phyloP scores from a whole-genome alignment of 2,888 invertebrate genomes.

The Caenorhabditis becei region DNA sequence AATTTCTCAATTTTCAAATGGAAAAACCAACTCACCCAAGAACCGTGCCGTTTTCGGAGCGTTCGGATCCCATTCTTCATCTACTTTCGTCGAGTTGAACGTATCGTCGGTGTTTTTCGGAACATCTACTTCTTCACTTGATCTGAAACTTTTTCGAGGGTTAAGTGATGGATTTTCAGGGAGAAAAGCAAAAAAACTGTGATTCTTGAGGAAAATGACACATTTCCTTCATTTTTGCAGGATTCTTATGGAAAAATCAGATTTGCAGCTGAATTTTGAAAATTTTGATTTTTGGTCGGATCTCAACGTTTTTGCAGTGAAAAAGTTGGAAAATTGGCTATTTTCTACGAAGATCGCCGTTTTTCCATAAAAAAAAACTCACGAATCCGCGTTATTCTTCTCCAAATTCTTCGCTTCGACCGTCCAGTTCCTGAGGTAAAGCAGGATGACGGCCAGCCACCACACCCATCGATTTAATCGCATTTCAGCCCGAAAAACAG shows the following conservation, averaged over 20 bases:
- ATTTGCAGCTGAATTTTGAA: too few species aligned
- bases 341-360: too few species aligned
- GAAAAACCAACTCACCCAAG: neutral
- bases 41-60: neutral
- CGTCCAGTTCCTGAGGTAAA: conserved; percentile 40
- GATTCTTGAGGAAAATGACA: too few species aligned
- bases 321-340: too few species aligned
- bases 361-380: conserved; percentile 26
- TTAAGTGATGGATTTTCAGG: too few species aligned
- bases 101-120: neutral
- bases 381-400: conserved; percentile 14
- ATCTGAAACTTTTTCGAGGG: conserved; percentile 30
- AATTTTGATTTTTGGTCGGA: too few species aligned
- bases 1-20: neutral
- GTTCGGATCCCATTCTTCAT: neutral
- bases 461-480: conserved; percentile 57
- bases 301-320: too few species aligned
- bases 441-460: conserved; percentile 50
- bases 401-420: conserved; percentile 3
- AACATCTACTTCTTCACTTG: conserved; percentile 21
- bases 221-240: too few species aligned
- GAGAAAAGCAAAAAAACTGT: too few species aligned
- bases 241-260: too few species aligned
- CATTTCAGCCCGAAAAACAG: conserved; percentile 20
- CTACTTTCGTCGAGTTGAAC: conserved; percentile 9